Evolutionary conservation across 1,140 invertebrate genomes (phyloP).

Genomic region (Pachypeltis micranthus): DNA sequence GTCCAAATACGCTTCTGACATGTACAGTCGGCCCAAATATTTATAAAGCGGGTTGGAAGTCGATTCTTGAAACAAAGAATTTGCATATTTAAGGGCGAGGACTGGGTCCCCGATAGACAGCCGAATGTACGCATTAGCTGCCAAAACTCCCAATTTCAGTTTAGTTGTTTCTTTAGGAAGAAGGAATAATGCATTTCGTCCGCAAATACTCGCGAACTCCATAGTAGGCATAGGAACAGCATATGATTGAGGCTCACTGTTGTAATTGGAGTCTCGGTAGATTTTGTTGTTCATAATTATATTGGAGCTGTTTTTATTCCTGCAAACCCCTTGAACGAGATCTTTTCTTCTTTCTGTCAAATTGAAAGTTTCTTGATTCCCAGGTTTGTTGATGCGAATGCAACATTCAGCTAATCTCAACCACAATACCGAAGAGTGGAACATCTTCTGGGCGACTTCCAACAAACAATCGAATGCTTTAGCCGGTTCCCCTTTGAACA

Average conservation of each 20-base stretch:
- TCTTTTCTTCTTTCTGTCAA: constrained; percentile 48
- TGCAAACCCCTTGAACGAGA: constrained; percentile 48
- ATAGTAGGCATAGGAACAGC: constrained; percentile 76
- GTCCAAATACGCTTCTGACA: constrained; percentile 76
- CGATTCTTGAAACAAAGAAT: constrained; percentile 50
- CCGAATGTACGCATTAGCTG: constrained; percentile 68
- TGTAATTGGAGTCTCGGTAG: constrained; percentile 41
- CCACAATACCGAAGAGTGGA: constrained; percentile 83
- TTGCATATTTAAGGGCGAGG: constrained; percentile 64
- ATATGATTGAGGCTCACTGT: constrained; percentile 51
- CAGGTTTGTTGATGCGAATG: constrained; percentile 36
- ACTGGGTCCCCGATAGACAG: constrained; percentile 74
- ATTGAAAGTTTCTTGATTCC: constrained; percentile 54
- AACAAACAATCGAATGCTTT: constrained; percentile 85
- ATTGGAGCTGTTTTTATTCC: constrained; percentile 49
- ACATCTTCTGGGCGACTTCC: constrained; percentile 73
- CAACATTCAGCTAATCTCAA: constrained; percentile 86
- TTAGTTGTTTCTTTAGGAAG: constrained; percentile 11
- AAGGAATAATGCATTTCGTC: constrained; percentile 64
- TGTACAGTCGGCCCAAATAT: constrained; percentile 76
- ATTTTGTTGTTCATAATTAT: constrained; percentile 46
- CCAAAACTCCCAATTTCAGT: constrained; percentile 44
- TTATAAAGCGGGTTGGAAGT: constrained; percentile 51
- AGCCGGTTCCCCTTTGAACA: constrained; percentile 64
- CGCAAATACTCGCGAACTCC: constrained; percentile 77